Evolutionary conservation across 37 sponge, comb jelly and placozoan genomes (phyloP).

Genomic region (Chondrosia reniformis): DNA sequence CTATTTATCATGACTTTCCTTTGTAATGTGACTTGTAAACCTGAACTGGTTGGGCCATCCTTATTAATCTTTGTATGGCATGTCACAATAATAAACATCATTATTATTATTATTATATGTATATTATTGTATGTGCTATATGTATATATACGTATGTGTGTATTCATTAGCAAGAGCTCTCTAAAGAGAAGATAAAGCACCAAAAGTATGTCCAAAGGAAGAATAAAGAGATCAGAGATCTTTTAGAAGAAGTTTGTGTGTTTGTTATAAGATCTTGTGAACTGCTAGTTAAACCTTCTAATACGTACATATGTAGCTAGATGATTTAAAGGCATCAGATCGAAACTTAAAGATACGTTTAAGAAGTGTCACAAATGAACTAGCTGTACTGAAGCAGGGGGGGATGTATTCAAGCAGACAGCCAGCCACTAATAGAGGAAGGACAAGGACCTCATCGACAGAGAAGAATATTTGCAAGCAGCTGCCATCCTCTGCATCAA

Average conservation of each 20-base stretch:
- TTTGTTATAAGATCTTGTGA: neutral
- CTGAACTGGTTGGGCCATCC: too few species aligned
- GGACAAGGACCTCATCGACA: conserved; percentile 12
- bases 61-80: too few species aligned
- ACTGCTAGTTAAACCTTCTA: neutral
- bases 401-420: neutral
- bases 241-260: conserved; percentile 68
- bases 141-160: neutral
- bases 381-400: conserved; percentile 45
- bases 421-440: neutral
- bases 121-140: neutral
- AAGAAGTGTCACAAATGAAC: conserved; percentile 82
- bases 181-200: conserved; percentile 69
- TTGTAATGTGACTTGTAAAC: too few species aligned
- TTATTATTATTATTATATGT: conserved; percentile 22
- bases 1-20: too few species aligned
- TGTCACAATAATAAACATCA: too few species aligned
- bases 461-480: conserved; percentile 1
- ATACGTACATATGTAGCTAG: conserved; percentile 32
- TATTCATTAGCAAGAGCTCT: conserved; percentile 64
- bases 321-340: conserved; percentile 69
- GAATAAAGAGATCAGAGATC: conserved; percentile 49
- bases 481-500: neutral
- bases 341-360: conserved; percentile 59
- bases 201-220: conserved; percentile 59